Conservation (phyloP, 2,888 invertebrate species). For the Agonopterix alstromeriana region DNA sequence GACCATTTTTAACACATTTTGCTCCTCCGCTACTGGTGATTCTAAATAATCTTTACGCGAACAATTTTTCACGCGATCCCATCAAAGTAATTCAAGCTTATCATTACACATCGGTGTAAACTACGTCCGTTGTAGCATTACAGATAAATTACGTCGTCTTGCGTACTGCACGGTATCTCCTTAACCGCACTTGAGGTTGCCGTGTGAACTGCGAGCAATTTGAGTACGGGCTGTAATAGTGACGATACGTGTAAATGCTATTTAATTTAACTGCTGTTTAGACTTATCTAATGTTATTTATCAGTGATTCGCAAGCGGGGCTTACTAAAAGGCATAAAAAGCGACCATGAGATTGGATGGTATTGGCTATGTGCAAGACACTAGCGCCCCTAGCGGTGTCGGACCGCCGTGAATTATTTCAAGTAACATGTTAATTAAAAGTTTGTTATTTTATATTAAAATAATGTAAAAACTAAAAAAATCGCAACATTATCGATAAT, state of each 20-base stretch:
- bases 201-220: slow-evolving; percentile 13
- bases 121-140: slow-evolving; percentile 2
- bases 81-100: no score
- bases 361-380: no score
- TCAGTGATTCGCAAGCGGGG: no score
- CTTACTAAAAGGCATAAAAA: no score
- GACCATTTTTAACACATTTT: neutral
- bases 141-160: slow-evolving; percentile 13
- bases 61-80: neutral
- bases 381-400: no score
- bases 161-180: slow-evolving; percentile 7
- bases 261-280: slow-evolving; percentile 7
- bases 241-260: slow-evolving; percentile 17
- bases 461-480: no score
- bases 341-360: no score
- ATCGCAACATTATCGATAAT: no score
- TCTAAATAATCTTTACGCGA: neutral
- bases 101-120: slow-evolving; percentile 4
- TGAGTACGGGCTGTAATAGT: slow-evolving; percentile 9
- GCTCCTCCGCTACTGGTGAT: neutral
- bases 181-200: slow-evolving; percentile 10
- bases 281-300: neutral
- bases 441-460: no score
- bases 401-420: no score
- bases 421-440: no score